A percentile compares a stretch with the other conserved stretches of the same genome.
phyloP scores from a whole-genome alignment of 2,888 invertebrate genomes.

The Corythucha ciliata region DNA sequence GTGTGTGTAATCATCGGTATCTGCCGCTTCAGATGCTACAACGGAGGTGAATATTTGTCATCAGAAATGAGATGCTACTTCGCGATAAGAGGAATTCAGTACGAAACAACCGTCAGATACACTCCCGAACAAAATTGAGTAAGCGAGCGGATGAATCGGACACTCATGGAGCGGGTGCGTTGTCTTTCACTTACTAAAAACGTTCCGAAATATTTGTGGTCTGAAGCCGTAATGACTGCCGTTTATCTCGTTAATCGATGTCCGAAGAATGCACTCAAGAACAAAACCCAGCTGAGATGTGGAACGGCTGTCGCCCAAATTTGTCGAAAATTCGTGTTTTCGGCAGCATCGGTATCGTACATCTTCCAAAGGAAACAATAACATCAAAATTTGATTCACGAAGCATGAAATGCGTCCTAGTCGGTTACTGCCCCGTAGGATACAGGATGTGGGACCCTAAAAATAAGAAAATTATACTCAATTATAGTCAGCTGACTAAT shows the following conservation, averaged over 20 bases:
- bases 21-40: constrained; percentile 24
- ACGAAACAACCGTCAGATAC: constrained; percentile 23
- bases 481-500: no score
- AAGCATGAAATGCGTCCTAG: constrained; percentile 33
- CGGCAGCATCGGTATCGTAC: constrained; percentile 36
- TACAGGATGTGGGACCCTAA: constrained; percentile 33
- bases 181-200: constrained; percentile 34
- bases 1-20: no score
- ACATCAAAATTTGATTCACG: constrained; percentile 36
- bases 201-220: constrained; percentile 35
- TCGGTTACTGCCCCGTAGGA: constrained; percentile 32
- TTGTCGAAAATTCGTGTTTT: constrained; percentile 36
- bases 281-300: constrained; percentile 36
- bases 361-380: constrained; percentile 27
- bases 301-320: constrained; percentile 35
- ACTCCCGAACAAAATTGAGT: constrained; percentile 27
- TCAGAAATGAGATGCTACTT: constrained; percentile 20
- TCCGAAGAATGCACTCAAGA: constrained; percentile 25
- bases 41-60: constrained; percentile 26
- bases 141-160: constrained; percentile 28
- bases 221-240: constrained; percentile 36
- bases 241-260: constrained; percentile 36
- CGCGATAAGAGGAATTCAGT: constrained; percentile 22
- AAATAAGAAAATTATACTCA: constrained; percentile 27
- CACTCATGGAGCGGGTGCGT: constrained; percentile 34